Base-by-base conservation (phyloP, 2,888 invertebrate species). In the Salpingus planirostris region DNA sequence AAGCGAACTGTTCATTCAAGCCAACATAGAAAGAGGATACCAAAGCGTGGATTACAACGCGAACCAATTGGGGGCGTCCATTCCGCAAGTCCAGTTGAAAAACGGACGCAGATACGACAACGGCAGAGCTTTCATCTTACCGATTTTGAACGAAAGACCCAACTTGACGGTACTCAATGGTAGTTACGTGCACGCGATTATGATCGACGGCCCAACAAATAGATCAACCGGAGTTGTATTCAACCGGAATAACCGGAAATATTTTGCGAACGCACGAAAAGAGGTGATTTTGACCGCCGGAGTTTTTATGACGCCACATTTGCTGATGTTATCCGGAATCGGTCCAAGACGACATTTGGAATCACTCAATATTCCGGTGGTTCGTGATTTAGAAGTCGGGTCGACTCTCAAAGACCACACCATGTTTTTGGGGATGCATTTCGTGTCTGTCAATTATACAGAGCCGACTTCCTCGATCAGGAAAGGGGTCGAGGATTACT, bases 271-370 rank as follows among this genome's bases (percentile, higher is more conserved):
- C 3, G 85, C 82, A 3, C 69, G 67, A 4, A 81, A 78, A 42
- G 88, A 85, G 63, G 72, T 89, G 1, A 72, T 90, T 28, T 60
- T 89, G 11, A 74, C 80, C 6, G 85, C 85, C 0, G 89, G 90
- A 3, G 66, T 81, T 1, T 76, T 90, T 14, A 83, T 80, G 39
- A 82, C 87, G 1, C 86, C 90, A 0, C 88, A 89, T 56, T 59
- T 90, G 6, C 60, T 91, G 25, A 80, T 88, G 82, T 59, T 89
- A 8, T 88, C 88, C 0, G 90, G 90, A 7, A 67, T 88, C 14
- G 83, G 83, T 0, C 82, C 83, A 0, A 59, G 55, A 10, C 62
- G 70, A 0, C 75, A 82, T 52, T 61, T 84, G 8, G 18, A 18
- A 5, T 5, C 5, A 5, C 5, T 18, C 5, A 8, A 8, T 8